Evolutionary conservation across 2,113 vertebrate genomes (phyloP), one percentile per base, ranked within the genome.

Genomic region (Nesospiza acunhae): DNA sequence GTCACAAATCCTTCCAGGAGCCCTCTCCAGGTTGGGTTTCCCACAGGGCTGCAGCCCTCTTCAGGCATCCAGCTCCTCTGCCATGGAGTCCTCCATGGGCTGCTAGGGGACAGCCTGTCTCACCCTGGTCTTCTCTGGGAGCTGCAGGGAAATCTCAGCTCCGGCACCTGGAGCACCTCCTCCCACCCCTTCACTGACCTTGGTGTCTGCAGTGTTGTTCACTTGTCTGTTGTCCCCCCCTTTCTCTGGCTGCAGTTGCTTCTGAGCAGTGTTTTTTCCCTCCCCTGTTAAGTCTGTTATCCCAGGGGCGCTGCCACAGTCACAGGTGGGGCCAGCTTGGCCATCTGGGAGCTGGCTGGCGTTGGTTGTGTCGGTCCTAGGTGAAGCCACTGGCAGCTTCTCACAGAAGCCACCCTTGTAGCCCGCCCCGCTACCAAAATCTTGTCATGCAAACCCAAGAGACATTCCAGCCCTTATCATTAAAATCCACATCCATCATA

Each of bases 81-180:
- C 52, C 0, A 0, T 75, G n/a, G 24, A 44, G 9, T 69, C 30
- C 55, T 59, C 12, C 41, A 5, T 0, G 3, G 47, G 12, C 67
- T 87, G 52, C 47, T 13, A 10, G 17, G 17, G n/a, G 11, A 21
- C 28, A 50, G 47, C 47, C 35, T 75, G 33, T 35, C 24, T 49
- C 41, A 24, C 31, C 17, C 3, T 28, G 64, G 28, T 44, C 53
- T 55, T 49, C 28, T 16, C 55, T 30, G 30, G 7, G 14, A n/a
- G 17, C 79, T 80, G 56, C 35, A 56, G 63, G 41, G 39, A 33
- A 76, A 49, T 66, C 10, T 27, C 35, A 60, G 39, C 50, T 66
- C 31, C 0, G 5, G 35, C 3, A 3, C n/a, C 18, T 60, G 50
- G 24, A 80, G 24, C 11, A 7, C 11, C 31, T 91, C 35, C 35